Evolutionary conservation across 2,113 vertebrate species (phyloP), one percentile per base, ranked within the genome.

Genomic region (Phodopus roborovskii): DNA sequence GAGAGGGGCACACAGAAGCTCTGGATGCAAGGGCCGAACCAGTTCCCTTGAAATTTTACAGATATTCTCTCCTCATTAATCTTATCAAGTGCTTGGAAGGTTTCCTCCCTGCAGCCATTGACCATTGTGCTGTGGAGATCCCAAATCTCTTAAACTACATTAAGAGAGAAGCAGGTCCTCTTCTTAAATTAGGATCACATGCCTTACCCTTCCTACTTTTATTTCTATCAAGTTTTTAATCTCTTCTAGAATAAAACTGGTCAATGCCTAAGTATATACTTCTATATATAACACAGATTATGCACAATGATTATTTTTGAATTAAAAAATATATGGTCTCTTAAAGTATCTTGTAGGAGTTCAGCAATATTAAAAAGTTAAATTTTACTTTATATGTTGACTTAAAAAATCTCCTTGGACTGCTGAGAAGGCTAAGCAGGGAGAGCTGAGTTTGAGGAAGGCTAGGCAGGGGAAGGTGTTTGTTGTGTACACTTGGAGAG

Each of bases 381-480:
- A 94, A 95, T 88, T 96, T 92, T 0, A 62, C 42, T 87, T 95
- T 26, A 73, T 74, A 71, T 79, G n/a, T n/a, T n/a, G n/a, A n/a
- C n/a, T n/a, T n/a, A n/a, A n/a, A n/a, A n/a, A n/a, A n/a, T n/a
- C n/a, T n/a, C n/a, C n/a, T n/a, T n/a, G n/a, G n/a, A n/a, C n/a
- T n/a, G 62, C 5, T 12, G 3, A 66, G 83, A 33, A 20, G 39
- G 9, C 1, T 48, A 45, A 17, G 30, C 7, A 48, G 83, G 17
- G 16, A 66, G 9, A 10, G 45, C 24, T 4, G 17, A 85, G 39
- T 48, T 48, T 9, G 5, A 12, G 3, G 83, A 33, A 20, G 39
- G 9, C 1, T 48, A 45, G 28, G 19, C 7, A 48, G 83, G 50
- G 15, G 48, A 45, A 66, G 42, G 39, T 19, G 4, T 58, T 11